Conservation (phyloP, 2,113 vertebrate genomes). For the Bungarus multicinctus region DNA sequence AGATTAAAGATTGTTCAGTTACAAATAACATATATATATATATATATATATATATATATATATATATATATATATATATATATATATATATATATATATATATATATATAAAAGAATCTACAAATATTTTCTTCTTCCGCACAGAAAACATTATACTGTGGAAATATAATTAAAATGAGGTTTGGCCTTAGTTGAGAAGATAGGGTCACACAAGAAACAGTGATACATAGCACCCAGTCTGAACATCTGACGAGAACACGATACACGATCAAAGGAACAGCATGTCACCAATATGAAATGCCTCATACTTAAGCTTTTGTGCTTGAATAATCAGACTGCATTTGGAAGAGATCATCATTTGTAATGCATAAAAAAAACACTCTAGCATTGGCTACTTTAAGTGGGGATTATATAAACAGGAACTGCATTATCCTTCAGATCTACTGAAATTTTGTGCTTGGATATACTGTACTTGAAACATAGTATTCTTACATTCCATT, state of each 20-base stretch:
- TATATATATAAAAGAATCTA: background rate
- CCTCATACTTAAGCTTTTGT: background rate
- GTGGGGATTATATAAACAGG: background rate
- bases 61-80: background rate
- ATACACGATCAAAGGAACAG: background rate
- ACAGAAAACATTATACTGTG: background rate
- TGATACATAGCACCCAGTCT: background rate
- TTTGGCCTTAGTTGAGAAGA: background rate
- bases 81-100: background rate
- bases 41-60: background rate
- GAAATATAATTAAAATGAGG: background rate
- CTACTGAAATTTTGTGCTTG: background rate
- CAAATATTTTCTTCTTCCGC: background rate
- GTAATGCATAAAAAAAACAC: conserved; percentile 1
- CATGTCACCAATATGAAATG: background rate
- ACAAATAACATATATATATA: background rate
- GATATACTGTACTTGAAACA: rapidly evolving
- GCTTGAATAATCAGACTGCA: background rate
- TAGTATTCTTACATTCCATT: background rate
- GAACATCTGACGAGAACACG: background rate
- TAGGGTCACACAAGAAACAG: background rate
- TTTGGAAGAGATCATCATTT: background rate
- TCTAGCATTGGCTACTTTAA: background rate
- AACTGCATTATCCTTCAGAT: background rate
- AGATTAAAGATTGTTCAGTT: background rate